Percentiles rank a stretch among this genome's conserved stretches.
Evolutionary conservation across 2,113 vertebrate genomes (phyloP).

Genomic region (Meriones unguiculatus): DNA sequence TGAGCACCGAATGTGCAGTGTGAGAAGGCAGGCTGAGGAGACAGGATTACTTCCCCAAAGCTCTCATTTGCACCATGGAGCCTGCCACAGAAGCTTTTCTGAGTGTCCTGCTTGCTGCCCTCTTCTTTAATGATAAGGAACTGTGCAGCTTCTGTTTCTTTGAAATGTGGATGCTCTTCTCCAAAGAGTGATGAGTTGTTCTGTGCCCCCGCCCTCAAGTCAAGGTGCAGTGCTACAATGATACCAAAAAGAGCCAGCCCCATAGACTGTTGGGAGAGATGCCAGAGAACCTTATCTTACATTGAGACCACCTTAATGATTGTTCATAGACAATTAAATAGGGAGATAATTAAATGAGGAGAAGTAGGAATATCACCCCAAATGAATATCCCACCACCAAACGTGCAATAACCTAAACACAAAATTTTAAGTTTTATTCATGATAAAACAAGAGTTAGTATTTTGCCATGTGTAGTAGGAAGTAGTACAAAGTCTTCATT

Average conservation of each 20-base stretch:
- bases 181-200: conserved; percentile 47
- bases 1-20: conserved; percentile 64
- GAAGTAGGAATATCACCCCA: conserved; percentile 22
- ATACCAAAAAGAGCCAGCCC: conserved; percentile 33
- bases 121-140: conserved; percentile 51
- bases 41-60: conserved; percentile 70
- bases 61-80: conserved; percentile 53
- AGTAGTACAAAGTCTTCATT: not conserved
- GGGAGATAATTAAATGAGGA: conserved; percentile 56
- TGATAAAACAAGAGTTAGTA: not conserved
- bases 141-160: conserved; percentile 16
- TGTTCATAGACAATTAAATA: conserved; percentile 57
- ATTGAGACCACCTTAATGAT: not conserved
- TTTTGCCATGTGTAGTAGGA: not conserved
- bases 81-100: conserved; percentile 20
- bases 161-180: not conserved
- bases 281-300: not conserved
- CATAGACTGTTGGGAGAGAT: not conserved
- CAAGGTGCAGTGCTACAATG: not conserved
- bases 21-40: conserved; percentile 55
- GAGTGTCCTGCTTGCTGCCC: conserved; percentile 12
- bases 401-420: conserved; percentile 41
- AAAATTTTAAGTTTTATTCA: conserved; percentile 59
- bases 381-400: not conserved
- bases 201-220: not conserved